Evolutionary conservation across 1,140 invertebrate genomes (phyloP).

Genomic region (Bombus balteatus): DNA sequence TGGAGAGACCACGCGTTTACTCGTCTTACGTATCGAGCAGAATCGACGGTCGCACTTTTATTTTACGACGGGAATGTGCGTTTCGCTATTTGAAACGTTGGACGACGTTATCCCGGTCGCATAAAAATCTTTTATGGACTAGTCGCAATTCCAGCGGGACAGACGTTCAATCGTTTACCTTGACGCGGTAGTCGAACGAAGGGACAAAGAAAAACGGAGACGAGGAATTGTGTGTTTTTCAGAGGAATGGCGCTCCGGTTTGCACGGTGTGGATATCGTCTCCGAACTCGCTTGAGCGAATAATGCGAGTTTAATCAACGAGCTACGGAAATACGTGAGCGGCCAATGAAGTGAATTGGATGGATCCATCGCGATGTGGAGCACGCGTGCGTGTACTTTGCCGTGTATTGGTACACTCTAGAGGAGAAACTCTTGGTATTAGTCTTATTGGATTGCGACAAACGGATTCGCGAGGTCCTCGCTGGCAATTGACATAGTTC

Average conservation of each 20-base stretch:
- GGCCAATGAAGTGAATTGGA: constrained; percentile 58
- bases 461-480: constrained; percentile 32
- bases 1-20: neutral
- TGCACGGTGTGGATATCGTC: constrained; percentile 49
- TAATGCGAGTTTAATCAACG: constrained; percentile 72
- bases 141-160: neutral
- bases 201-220: too few species aligned
- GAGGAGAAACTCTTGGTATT: constrained; percentile 48
- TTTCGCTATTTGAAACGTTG: constrained; percentile 35
- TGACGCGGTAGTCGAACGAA: too few species aligned
- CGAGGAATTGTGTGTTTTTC: neutral
- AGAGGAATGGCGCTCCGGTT: neutral
- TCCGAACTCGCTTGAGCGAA: constrained; percentile 64
- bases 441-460: constrained; percentile 48
- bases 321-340: constrained; percentile 54
- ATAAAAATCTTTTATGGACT: constrained; percentile 60
- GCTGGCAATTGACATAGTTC: constrained; percentile 46
- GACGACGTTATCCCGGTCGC: constrained; percentile 35
- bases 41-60: constrained; percentile 30
- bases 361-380: constrained; percentile 45
- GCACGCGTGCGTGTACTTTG: constrained; percentile 5
- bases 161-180: neutral
- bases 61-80: constrained; percentile 48
- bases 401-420: constrained; percentile 40
- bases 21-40: constrained; percentile 4